Evolutionary conservation across 1,140 invertebrate species (phyloP).

Genomic region (Pseudomyrmex pallidus): DNA sequence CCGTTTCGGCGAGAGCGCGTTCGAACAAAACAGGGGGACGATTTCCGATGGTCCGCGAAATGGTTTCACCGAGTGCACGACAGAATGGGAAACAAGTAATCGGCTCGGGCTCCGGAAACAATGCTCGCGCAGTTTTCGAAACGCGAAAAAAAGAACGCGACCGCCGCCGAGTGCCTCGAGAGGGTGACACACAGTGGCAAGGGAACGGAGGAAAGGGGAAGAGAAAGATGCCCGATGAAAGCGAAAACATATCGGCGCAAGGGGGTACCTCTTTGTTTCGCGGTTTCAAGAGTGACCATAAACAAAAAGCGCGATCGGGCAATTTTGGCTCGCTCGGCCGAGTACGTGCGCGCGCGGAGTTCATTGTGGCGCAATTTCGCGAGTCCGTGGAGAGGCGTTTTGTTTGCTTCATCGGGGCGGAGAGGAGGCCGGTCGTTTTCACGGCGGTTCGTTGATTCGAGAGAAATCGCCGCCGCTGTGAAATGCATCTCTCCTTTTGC

Average conservation of each 20-base stretch:
- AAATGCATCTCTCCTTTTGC: neutral
- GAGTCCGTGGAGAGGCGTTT: conserved; percentile 82
- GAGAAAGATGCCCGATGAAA: conserved; percentile 60
- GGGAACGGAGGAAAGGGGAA: conserved; percentile 6
- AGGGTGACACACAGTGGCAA: conserved; percentile 35
- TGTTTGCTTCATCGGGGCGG: conserved; percentile 83
- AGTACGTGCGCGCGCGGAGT: conserved; percentile 67
- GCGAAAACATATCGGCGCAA: conserved; percentile 62
- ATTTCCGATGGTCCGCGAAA: conserved; percentile 12
- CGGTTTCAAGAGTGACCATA: conserved; percentile 82
- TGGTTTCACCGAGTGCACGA: conserved; percentile 38
- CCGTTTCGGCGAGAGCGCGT: neutral
- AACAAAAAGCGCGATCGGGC: conserved; percentile 81
- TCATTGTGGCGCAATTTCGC: conserved; percentile 81
- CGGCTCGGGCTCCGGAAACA: conserved; percentile 64
- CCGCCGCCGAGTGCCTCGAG: neutral
- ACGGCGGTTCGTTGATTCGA: conserved; percentile 82
- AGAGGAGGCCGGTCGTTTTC: conserved; percentile 83
- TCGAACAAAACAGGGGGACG: neutral
- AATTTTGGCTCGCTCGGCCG: conserved; percentile 78
- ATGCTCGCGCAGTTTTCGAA: conserved; percentile 74
- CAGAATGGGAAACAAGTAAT: conserved; percentile 36
- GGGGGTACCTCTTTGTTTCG: conserved; percentile 71
- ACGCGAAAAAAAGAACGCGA: conserved; percentile 63
- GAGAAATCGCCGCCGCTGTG: conserved; percentile 73